phyloP scores from a whole-genome alignment of 2,797 vertebrate genomes.

The Tangara arthus region DNA sequence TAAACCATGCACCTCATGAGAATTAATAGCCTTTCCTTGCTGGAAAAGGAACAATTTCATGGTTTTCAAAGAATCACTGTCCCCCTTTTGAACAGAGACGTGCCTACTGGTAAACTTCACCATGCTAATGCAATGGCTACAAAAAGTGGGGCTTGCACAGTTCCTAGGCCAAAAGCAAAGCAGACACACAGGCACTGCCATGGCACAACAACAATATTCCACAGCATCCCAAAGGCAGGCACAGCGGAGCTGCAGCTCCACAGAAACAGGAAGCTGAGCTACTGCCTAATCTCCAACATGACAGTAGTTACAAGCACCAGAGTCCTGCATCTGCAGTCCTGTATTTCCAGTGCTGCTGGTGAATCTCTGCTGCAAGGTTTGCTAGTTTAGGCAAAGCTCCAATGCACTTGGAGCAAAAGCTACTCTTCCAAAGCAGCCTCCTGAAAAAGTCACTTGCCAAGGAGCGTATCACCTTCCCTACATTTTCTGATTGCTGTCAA shows the following conservation, averaged over 20 bases:
- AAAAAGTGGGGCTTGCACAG: neutral
- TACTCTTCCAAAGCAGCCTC: conserved; percentile 24
- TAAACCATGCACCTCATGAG: neutral
- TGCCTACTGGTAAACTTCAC: neutral
- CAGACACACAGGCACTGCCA: neutral
- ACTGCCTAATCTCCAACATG: neutral
- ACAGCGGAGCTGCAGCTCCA: neutral
- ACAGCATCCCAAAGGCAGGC: neutral
- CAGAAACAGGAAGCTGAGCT: neutral
- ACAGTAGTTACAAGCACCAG: conserved; percentile 28
- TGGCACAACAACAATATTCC: neutral
- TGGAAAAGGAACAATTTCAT: neutral
- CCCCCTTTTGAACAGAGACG: neutral
- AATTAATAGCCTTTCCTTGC: neutral
- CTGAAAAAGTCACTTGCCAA: conserved; percentile 26
- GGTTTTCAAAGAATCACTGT: neutral
- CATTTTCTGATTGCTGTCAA: neutral
- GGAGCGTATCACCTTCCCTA: neutral
- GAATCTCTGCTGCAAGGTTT: conserved; percentile 5
- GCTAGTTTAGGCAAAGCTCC: conserved; percentile 33
- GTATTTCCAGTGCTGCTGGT: neutral
- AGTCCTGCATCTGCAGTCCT: neutral
- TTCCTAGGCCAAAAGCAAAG: neutral
- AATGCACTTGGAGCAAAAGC: neutral
- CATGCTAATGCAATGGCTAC: neutral